Evolutionary conservation across 2,888 invertebrate genomes (phyloP).

Genomic region (Synanthedon formicaeformis): DNA sequence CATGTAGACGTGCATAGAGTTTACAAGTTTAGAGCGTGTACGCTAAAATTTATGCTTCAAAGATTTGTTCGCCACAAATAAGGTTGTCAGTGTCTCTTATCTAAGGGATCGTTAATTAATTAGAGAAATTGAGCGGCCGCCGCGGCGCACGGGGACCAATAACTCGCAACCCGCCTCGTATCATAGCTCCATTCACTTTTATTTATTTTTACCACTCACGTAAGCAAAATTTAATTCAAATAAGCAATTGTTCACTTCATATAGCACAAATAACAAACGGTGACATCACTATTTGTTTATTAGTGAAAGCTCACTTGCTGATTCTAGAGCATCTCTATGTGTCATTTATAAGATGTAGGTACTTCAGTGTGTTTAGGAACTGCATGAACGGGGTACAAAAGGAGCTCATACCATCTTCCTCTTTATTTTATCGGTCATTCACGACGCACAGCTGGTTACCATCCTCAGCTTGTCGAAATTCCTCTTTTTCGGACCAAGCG

Average conservation of each 20-base stretch:
- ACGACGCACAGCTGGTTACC: too few species aligned
- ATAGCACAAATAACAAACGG: too few species aligned
- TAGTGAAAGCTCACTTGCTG: too few species aligned
- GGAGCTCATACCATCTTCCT: too few species aligned
- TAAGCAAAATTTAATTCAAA: slow-evolving; percentile 65
- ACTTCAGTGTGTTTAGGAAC: too few species aligned
- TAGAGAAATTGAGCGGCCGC: slow-evolving; percentile 69
- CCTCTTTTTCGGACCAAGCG: too few species aligned
- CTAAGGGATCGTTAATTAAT: slow-evolving; percentile 69
- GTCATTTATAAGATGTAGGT: too few species aligned
- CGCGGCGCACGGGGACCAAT: slow-evolving; percentile 62
- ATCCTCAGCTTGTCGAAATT: too few species aligned
- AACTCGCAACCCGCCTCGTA: slow-evolving; percentile 67
- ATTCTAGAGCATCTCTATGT: too few species aligned
- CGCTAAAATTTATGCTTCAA: slow-evolving; percentile 65
- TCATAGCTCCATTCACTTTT: slow-evolving; percentile 61
- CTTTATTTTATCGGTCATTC: too few species aligned
- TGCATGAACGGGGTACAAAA: too few species aligned
- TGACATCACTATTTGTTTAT: too few species aligned
- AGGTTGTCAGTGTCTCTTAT: slow-evolving; percentile 68
- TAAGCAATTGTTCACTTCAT: slow-evolving; percentile 21
- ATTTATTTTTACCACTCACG: slow-evolving; percentile 69
- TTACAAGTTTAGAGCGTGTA: slow-evolving; percentile 66
- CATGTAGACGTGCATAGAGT: slow-evolving; percentile 53
- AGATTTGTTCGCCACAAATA: slow-evolving; percentile 71